phyloP scores from a whole-genome alignment of 2,888 invertebrate genomes.

The Panzeria rudis region DNA sequence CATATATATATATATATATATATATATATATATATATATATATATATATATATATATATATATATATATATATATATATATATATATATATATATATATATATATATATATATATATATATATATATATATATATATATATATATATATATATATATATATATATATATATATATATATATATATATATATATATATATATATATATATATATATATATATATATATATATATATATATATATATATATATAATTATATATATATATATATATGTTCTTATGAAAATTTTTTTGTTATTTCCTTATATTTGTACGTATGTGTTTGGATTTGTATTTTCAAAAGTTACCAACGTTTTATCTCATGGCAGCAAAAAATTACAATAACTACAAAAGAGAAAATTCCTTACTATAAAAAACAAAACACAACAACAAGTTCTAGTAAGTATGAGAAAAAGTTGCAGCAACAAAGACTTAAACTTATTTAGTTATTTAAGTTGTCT shows the following conservation, averaged over 20 bases:
- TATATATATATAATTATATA: background rate
- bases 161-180: no score
- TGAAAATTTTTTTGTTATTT: constrained; percentile 10
- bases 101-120: no score
- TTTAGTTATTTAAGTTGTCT: constrained; percentile 41
- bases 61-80: no score
- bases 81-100: no score
- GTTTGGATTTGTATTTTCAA: constrained; percentile 7
- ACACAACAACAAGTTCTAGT: constrained; percentile 5
- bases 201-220: no score
- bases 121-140: no score
- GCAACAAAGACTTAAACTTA: constrained; percentile 38
- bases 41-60: no score
- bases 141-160: no score
- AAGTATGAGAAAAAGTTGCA: constrained; percentile 17
- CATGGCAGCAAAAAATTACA: constrained; percentile 44
- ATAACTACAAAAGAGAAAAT: constrained; percentile 32
- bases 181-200: background rate
- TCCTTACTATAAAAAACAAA: background rate
- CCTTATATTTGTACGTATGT: background rate
- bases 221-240: no score
- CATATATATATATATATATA: no score
- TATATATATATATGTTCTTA: constrained; percentile 5
- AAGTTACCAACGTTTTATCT: constrained; percentile 49
- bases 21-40: no score